Percentiles rank a stretch among this genome's conserved stretches.
Conservation (phyloP, 2,888 invertebrate species). For the Clivina fossor region DNA sequence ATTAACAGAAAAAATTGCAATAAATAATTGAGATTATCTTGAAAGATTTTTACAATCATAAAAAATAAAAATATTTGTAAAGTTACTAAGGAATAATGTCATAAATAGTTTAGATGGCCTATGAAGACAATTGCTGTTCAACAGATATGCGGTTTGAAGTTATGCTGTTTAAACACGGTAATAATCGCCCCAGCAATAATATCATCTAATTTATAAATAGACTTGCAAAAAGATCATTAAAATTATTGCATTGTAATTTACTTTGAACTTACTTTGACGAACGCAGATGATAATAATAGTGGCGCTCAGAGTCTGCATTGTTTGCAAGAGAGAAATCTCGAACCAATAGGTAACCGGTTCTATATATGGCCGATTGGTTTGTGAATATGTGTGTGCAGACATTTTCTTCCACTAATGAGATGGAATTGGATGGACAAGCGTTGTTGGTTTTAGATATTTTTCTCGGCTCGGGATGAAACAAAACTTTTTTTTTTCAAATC, state of each 20-base stretch:
- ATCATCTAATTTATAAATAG: conserved; percentile 27
- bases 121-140: no score
- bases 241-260: conserved; percentile 32
- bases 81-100: no score
- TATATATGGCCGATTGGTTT: conserved; percentile 50
- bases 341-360: conserved; percentile 49
- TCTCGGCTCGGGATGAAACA: conserved; percentile 29
- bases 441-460: conserved; percentile 40
- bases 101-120: no score
- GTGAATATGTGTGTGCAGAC: conserved; percentile 39
- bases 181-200: conserved; percentile 16
- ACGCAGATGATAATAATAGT: conserved; percentile 28
- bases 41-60: background rate
- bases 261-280: conserved; percentile 24
- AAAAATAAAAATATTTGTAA: background rate
- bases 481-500: no score
- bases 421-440: conserved; percentile 55
- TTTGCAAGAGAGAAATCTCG: conserved; percentile 15
- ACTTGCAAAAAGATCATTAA: conserved; percentile 29
- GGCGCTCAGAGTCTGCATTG: conserved; percentile 15
- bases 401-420: conserved; percentile 56
- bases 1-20: no score
- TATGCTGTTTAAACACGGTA: conserved; percentile 24
- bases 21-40: background rate
- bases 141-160: conserved; percentile 15